phyloP scores from a whole-genome alignment of 1,140 invertebrate species.

The Schlechtendalia chinensis region DNA sequence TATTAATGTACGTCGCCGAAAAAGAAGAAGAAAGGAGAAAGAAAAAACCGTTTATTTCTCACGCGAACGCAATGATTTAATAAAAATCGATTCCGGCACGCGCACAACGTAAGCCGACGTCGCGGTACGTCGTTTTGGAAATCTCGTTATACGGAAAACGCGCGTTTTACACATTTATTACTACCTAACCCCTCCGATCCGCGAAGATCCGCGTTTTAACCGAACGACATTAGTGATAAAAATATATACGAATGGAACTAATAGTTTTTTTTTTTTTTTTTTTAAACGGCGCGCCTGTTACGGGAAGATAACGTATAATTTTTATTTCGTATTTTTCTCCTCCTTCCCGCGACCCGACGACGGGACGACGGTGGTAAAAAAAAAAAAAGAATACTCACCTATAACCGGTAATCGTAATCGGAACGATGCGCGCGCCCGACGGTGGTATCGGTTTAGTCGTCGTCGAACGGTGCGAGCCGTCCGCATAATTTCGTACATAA shows the following conservation, averaged over 20 bases:
- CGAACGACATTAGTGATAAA: constrained; percentile 25
- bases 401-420: constrained; percentile 35
- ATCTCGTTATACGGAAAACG: neutral
- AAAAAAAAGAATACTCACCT: constrained; percentile 29
- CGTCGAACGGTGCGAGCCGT: neutral
- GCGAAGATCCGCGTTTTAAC: neutral
- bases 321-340: constrained; percentile 10
- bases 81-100: neutral
- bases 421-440: constrained; percentile 34
- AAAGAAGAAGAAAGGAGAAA: too few relatives aligned
- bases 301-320: constrained; percentile 34
- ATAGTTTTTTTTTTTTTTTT: constrained; percentile 30
- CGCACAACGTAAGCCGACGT: neutral
- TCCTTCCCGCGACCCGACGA: neutral
- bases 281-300: neutral
- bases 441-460: constrained; percentile 7
- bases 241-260: neutral
- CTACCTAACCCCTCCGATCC: too few relatives aligned
- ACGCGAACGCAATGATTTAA: neutral
- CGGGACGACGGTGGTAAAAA: too few relatives aligned
- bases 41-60: neutral
- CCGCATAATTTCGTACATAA: constrained; percentile 7
- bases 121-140: neutral
- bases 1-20: too few relatives aligned
- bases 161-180: neutral